Base-by-base conservation (phyloP, 2,888 invertebrate species). In the Sturmia bella region DNA sequence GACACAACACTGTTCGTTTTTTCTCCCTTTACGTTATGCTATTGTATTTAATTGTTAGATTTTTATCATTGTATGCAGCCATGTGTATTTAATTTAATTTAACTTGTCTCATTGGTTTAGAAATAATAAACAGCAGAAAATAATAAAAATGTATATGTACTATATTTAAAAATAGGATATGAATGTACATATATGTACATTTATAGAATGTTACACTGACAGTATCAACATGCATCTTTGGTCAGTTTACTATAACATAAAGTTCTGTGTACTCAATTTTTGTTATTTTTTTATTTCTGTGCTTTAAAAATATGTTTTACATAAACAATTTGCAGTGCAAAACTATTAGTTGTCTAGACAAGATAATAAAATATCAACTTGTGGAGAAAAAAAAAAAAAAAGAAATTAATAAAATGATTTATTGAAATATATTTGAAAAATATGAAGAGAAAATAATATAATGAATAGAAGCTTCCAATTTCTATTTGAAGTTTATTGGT, bases 31-130 rank as follows among this genome's bases (percentile, higher is more conserved):
- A 32, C 15, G 24, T 52, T 15, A 24, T 21, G 64, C 56, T 59
- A 15, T 80, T 77, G 43, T 78, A 70, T 74, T 73, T 74, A 74
- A 81, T 76, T 81, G 77, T 69, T 70, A 78, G 82, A 82, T 74
- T 74, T 82, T 78, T 74, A 82, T 82, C 82, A 74, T 43, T 69
- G 66, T 70, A 59, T 78, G 66, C 76, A 68, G 12, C 72, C 68
- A 83, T 66, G 82, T 83, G 75, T 69, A 69, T 79, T 80, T 83
- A 79, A 80, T 83, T 83, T 80, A 80, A 83, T 83, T 79, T 80
- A 76, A 68, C 61, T 76, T 68, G 73, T 76, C 59, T 73, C 80
- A 59, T 68, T 80, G 80, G 76, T 48, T 80, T 76, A 64, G 63
- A 72, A 75, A 68, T 61, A 76, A 76, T 27, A 61, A 75, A 39